phyloP scores from a whole-genome alignment of 2,888 invertebrate genomes.

The Lapara coniferarum region DNA sequence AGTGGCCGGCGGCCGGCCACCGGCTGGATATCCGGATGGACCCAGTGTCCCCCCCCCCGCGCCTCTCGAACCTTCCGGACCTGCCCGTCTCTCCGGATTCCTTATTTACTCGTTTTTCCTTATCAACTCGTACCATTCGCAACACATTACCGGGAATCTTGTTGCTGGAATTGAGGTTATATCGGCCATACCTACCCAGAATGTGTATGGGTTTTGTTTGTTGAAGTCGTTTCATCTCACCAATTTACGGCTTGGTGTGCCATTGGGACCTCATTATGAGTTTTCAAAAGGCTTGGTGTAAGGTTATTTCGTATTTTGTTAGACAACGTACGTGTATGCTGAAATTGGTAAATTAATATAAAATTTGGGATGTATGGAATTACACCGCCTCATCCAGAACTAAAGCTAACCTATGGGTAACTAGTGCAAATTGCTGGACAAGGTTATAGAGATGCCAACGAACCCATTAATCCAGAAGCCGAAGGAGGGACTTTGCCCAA shows the following conservation, averaged over 20 bases:
- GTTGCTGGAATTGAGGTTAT: slow-evolving; percentile 69
- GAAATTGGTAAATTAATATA: background rate
- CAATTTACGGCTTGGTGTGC: slow-evolving; percentile 54
- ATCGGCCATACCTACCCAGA: slow-evolving; percentile 49
- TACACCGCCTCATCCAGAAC: background rate
- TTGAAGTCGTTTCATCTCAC: slow-evolving; percentile 54
- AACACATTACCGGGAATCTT: slow-evolving; percentile 71
- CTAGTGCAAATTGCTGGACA: too few species aligned
- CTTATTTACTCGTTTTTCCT: slow-evolving; percentile 81
- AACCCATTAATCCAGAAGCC: too few species aligned
- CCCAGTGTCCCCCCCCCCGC: slow-evolving; percentile 39
- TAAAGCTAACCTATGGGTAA: too few species aligned
- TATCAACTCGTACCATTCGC: slow-evolving; percentile 77
- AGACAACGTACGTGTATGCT: background rate
- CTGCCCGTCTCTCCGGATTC: slow-evolving; percentile 57
- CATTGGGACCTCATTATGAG: slow-evolving; percentile 44
- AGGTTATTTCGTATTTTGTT: slow-evolving; percentile 17
- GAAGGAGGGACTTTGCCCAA: too few species aligned
- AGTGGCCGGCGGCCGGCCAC: slow-evolving; percentile 48
- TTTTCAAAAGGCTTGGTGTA: slow-evolving; percentile 39
- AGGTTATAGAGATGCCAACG: too few species aligned
- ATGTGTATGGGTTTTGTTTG: slow-evolving; percentile 54
- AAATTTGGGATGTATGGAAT: background rate
- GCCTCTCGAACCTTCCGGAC: slow-evolving; percentile 63
- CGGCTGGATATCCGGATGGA: slow-evolving; percentile 63